Evolutionary conservation across 2,113 vertebrate genomes (phyloP).

Genomic region (Brevimyrus niger): DNA sequence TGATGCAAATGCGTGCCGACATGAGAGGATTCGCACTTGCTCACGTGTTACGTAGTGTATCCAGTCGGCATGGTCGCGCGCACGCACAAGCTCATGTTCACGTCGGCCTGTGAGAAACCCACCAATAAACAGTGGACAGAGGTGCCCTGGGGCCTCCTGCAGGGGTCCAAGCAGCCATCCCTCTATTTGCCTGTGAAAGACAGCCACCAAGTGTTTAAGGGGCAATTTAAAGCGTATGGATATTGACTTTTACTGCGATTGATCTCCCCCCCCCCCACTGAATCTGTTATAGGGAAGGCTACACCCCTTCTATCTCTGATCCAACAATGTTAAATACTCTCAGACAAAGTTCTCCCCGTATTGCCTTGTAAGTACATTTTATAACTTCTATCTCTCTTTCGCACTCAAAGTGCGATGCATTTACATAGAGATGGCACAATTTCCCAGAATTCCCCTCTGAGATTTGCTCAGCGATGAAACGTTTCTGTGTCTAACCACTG

Average conservation of each 20-base stretch:
- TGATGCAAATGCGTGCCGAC: slow-evolving; percentile 25
- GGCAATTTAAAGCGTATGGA: slow-evolving; percentile 39
- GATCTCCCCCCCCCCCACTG: slow-evolving; percentile 5
- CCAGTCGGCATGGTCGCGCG: slow-evolving; percentile 28
- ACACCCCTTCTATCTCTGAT: background rate
- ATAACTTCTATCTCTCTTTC: background rate
- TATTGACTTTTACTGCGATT: slow-evolving; percentile 34
- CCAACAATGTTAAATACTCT: background rate
- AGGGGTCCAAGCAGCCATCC: slow-evolving; percentile 42
- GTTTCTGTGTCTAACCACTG: slow-evolving; percentile 36
- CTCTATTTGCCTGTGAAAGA: slow-evolving; percentile 59
- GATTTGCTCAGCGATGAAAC: slow-evolving; percentile 31
- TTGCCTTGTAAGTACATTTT: background rate
- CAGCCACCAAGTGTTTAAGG: slow-evolving; percentile 53
- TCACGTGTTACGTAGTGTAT: slow-evolving; percentile 37
- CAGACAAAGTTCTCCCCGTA: slow-evolving; percentile 10
- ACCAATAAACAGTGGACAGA: slow-evolving; percentile 59
- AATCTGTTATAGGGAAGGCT: background rate
- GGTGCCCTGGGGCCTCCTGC: slow-evolving; percentile 57
- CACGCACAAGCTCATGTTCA: slow-evolving; percentile 21
- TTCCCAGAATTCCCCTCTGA: slow-evolving; percentile 15
- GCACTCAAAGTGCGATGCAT: background rate
- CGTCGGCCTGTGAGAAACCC: slow-evolving; percentile 51
- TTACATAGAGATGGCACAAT: background rate
- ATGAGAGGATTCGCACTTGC: slow-evolving; percentile 47